phyloP scores from a whole-genome alignment of 64 coral and sea anemone genomes.

The Catalaphyllia jardinei region DNA sequence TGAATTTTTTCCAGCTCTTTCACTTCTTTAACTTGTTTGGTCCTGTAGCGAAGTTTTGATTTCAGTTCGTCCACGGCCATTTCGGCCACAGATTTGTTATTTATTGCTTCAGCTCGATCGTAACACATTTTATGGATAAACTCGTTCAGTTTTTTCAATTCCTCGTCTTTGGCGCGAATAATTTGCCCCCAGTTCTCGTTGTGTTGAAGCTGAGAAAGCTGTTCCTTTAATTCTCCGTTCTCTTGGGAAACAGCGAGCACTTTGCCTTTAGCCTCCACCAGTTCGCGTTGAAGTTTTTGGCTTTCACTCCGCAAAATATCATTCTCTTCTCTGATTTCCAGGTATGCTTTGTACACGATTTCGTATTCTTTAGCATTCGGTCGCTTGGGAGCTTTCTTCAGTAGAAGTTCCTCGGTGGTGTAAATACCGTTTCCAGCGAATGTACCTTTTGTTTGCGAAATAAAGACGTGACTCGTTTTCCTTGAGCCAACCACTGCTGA shows the following conservation, averaged over 20 bases:
- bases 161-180: constrained; percentile 62
- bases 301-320: constrained; percentile 33
- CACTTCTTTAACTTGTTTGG: constrained; percentile 46
- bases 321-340: constrained; percentile 46
- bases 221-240: constrained; percentile 59
- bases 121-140: constrained; percentile 64
- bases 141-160: constrained; percentile 56
- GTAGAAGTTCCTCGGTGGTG: constrained; percentile 11
- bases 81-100: constrained; percentile 56
- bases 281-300: constrained; percentile 28
- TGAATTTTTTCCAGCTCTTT: constrained; percentile 63
- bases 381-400: constrained; percentile 10
- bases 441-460: not conserved
- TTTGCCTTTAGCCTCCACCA: constrained; percentile 27
- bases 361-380: constrained; percentile 40
- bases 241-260: constrained; percentile 35
- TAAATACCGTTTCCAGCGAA: constrained; percentile 26
- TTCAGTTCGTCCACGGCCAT: constrained; percentile 56
- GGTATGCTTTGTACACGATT: constrained; percentile 31
- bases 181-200: constrained; percentile 76
- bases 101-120: constrained; percentile 76
- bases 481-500: not conserved
- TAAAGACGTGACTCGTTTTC: not conserved
- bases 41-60: constrained; percentile 61
- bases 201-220: constrained; percentile 37